phyloP scores from a whole-genome alignment of 1,140 invertebrate species.

The Pseudachorutes palmiensis region DNA sequence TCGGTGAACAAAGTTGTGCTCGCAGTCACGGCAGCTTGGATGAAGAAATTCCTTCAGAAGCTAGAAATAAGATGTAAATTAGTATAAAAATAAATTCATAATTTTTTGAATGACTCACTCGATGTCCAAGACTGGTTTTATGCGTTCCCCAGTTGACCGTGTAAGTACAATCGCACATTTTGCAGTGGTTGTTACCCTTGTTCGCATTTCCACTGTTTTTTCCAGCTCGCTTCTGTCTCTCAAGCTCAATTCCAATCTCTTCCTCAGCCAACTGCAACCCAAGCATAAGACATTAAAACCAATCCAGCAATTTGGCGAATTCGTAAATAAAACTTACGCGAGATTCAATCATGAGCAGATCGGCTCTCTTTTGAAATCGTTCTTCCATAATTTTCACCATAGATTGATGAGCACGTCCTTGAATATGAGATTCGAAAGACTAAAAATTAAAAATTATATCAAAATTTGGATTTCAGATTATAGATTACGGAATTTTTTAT shows the following conservation, averaged over 20 bases:
- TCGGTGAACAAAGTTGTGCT: slow-evolving; percentile 32
- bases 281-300: not conserved
- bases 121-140: slow-evolving; percentile 32
- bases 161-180: slow-evolving; percentile 38
- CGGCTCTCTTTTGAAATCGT: slow-evolving; percentile 32
- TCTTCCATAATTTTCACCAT: slow-evolving; percentile 32
- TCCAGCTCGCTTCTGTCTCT: slow-evolving; percentile 30
- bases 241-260: slow-evolving; percentile 35
- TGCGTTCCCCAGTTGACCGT: slow-evolving; percentile 35
- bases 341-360: slow-evolving; percentile 33
- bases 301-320: not conserved
- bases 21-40: slow-evolving; percentile 31
- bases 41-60: slow-evolving; percentile 37
- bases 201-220: slow-evolving; percentile 24
- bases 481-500: not conserved
- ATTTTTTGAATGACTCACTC: slow-evolving; percentile 23
- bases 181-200: slow-evolving; percentile 31
- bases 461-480: too few species aligned
- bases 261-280: slow-evolving; percentile 28
- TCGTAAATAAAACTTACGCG: slow-evolving; percentile 25
- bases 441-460: slow-evolving; percentile 22
- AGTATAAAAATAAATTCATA: not conserved
- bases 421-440: slow-evolving; percentile 37
- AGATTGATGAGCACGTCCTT: slow-evolving; percentile 27
- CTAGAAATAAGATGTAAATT: slow-evolving; percentile 15